phyloP scores from a whole-genome alignment of 2,797 vertebrate genomes.

The Pagetopsis macropterus region DNA sequence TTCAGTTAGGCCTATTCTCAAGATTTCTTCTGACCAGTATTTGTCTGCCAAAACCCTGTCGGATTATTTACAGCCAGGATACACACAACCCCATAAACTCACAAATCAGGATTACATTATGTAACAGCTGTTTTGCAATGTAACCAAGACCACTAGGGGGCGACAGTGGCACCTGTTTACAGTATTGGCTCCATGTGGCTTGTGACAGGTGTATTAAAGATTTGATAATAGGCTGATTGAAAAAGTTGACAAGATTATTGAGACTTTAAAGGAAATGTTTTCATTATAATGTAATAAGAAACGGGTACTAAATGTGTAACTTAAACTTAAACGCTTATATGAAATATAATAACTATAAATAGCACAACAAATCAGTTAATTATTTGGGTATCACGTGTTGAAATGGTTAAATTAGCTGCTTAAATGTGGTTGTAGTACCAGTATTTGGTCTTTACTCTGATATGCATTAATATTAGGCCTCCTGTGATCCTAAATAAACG shows the following conservation, averaged over 20 bases:
- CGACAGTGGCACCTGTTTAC: conserved; percentile 4
- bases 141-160: conserved; percentile 43
- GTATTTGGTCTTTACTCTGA: too few species aligned
- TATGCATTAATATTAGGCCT: background rate
- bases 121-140: conserved; percentile 48
- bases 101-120: conserved; percentile 60
- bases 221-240: background rate
- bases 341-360: background rate
- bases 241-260: background rate
- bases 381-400: background rate
- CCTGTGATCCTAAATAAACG: background rate
- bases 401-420: background rate
- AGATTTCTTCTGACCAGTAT: background rate
- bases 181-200: background rate
- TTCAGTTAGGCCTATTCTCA: background rate
- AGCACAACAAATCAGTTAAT: background rate
- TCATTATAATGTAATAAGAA: background rate
- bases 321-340: too few species aligned
- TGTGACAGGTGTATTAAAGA: background rate
- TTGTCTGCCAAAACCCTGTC: background rate
- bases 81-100: conserved; percentile 52
- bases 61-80: conserved; percentile 58
- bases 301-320: background rate
- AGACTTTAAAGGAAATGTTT: background rate
- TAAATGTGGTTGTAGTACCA: background rate